Evolutionary conservation across 2,888 invertebrate species (phyloP).

Genomic region (Caradrina clavipalpis): DNA sequence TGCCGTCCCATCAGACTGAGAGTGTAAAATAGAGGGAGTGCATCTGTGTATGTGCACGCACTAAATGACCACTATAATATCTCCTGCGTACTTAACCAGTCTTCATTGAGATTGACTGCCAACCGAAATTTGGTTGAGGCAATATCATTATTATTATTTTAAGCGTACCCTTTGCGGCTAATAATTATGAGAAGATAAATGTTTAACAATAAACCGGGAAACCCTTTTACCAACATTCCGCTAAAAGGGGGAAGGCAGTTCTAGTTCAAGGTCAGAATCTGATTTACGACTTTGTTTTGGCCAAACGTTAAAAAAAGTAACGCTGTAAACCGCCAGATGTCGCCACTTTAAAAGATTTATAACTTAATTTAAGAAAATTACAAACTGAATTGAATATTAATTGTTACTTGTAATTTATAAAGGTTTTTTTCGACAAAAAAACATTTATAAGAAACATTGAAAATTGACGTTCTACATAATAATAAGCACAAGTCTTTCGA

Average conservation of each 20-base stretch:
- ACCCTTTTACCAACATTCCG: not conserved
- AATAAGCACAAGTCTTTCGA: no score
- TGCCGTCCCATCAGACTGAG: no score
- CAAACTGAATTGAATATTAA: not conserved
- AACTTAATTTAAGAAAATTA: constrained; percentile 19
- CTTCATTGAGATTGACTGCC: no score
- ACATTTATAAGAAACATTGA: no score
- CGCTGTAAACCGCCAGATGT: constrained; percentile 33
- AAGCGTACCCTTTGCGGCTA: not conserved
- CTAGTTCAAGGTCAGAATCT: constrained; percentile 30
- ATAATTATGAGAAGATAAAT: not conserved
- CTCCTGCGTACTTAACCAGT: no score
- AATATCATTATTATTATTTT: not conserved
- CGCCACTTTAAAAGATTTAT: constrained; percentile 45
- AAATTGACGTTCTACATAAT: no score
- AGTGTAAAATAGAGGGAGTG: no score
- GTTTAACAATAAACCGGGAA: not conserved
- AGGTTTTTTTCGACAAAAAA: not conserved
- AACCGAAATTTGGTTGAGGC: no score
- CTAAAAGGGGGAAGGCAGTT: constrained; percentile 1
- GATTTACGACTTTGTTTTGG: constrained; percentile 56
- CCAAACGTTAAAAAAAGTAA: constrained; percentile 31
- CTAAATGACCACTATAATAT: no score
- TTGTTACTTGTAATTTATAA: not conserved
- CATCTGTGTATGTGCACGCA: no score